Evolutionary conservation across 2,797 vertebrate species (phyloP).

Genomic region (Neomorphus geoffroyi): DNA sequence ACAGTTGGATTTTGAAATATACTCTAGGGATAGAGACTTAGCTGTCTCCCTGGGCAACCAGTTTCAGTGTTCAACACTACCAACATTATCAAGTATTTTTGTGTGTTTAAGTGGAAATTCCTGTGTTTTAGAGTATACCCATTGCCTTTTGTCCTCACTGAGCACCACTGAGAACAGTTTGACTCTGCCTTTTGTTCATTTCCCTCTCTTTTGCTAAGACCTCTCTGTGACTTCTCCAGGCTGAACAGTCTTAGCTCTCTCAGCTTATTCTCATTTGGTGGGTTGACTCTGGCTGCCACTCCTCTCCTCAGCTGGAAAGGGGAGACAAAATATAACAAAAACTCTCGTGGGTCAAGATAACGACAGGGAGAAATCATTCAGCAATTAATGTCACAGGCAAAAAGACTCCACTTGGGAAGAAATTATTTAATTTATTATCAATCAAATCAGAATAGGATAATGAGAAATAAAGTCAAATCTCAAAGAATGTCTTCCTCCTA

Average conservation of each 20-base stretch:
- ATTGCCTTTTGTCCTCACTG: neutral
- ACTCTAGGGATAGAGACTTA: neutral
- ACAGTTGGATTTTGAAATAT: neutral
- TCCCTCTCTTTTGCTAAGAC: neutral
- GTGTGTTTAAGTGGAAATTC: neutral
- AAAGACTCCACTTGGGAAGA: no score
- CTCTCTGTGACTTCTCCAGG: neutral
- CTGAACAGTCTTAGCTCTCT: neutral
- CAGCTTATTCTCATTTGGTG: neutral
- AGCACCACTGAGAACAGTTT: neutral
- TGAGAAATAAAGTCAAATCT: no score
- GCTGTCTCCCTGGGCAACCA: neutral
- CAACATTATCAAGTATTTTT: neutral
- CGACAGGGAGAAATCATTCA: no score
- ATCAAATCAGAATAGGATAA: no score
- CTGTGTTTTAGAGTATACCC: neutral
- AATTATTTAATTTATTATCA: no score
- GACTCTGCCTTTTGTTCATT: neutral
- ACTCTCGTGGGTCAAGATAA: no score
- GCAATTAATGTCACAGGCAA: no score
- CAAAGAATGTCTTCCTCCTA: no score
- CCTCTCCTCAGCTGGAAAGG: no score
- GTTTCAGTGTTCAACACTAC: neutral
- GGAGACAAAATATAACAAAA: no score
- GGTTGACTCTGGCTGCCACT: no score